Evolutionary conservation across 2,113 vertebrate genomes (phyloP).

Genomic region (Progne subis): DNA sequence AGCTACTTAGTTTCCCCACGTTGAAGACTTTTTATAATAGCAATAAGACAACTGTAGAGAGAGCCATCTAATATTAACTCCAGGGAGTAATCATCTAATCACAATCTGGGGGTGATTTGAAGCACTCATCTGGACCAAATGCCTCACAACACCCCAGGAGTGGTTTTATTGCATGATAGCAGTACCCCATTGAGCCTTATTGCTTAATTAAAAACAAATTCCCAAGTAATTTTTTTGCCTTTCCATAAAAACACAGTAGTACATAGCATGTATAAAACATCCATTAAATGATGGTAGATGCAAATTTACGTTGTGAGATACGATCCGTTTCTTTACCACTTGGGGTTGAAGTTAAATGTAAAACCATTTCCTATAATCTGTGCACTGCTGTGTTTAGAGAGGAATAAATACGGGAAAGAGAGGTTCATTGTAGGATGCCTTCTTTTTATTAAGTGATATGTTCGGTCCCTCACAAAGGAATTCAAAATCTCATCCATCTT

Average conservation of each 20-base stretch:
- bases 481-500: neutral
- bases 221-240: constrained; percentile 70
- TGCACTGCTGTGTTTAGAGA: constrained; percentile 45
- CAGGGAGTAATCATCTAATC: constrained; percentile 73
- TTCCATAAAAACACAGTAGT: constrained; percentile 63
- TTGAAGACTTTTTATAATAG: constrained; percentile 63
- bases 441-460: constrained; percentile 29
- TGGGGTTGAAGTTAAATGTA: constrained; percentile 47
- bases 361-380: constrained; percentile 41
- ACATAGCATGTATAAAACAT: constrained; percentile 50
- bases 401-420: constrained; percentile 27
- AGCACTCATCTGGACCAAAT: constrained; percentile 69
- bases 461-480: neutral
- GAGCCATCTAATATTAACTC: constrained; percentile 55
- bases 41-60: constrained; percentile 63
- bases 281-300: constrained; percentile 57
- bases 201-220: constrained; percentile 82
- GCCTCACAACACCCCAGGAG: constrained; percentile 69
- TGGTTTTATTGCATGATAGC: constrained; percentile 62
- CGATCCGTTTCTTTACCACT: constrained; percentile 39
- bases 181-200: constrained; percentile 70
- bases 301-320: constrained; percentile 32
- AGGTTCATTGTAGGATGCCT: constrained; percentile 32
- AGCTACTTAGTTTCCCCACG: constrained; percentile 25
- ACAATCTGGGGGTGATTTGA: constrained; percentile 71